Evolutionary conservation across 1,140 invertebrate species (phyloP).

Genomic region (Micrasema minimum): DNA sequence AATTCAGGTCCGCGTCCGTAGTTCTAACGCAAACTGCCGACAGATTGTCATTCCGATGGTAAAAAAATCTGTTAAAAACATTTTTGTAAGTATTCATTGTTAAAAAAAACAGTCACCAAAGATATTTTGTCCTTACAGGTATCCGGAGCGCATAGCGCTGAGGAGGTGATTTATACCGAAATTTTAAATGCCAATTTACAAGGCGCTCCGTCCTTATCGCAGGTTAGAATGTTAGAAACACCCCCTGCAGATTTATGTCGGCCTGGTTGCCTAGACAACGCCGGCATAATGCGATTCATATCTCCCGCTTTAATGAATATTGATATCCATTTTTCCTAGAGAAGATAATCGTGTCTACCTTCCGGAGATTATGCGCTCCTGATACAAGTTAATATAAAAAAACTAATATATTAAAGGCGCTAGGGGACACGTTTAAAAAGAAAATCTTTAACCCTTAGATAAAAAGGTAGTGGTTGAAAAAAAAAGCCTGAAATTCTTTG

Average conservation of each 20-base stretch:
- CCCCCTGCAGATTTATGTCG: conserved; percentile 16
- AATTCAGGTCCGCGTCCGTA: no score
- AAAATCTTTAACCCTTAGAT: no score
- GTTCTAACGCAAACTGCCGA: no score
- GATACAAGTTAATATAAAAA: conserved; percentile 14
- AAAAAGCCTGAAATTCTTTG: no score
- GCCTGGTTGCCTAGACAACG: conserved; percentile 21
- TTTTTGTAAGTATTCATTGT: no score
- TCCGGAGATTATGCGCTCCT: conserved; percentile 17
- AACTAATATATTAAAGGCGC: no score
- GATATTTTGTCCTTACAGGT: background rate
- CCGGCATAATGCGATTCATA: conserved; percentile 29
- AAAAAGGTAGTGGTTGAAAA: no score
- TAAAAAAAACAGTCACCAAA: no score
- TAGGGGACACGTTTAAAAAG: no score
- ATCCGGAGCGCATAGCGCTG: background rate
- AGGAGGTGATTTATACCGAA: conserved; percentile 12
- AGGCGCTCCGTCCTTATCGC: conserved; percentile 21
- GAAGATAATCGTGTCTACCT: conserved; percentile 19
- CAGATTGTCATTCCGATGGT: no score
- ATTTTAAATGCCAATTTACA: conserved; percentile 28
- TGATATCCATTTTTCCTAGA: conserved; percentile 32
- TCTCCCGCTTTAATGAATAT: conserved; percentile 27
- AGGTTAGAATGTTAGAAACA: conserved; percentile 10
- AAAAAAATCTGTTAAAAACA: no score